These are phyloP conservation scores for Sphaerophoria taeniata DNA, from an alignment of 2,888 invertebrate species.

Conservation along the genomic window DNA sequence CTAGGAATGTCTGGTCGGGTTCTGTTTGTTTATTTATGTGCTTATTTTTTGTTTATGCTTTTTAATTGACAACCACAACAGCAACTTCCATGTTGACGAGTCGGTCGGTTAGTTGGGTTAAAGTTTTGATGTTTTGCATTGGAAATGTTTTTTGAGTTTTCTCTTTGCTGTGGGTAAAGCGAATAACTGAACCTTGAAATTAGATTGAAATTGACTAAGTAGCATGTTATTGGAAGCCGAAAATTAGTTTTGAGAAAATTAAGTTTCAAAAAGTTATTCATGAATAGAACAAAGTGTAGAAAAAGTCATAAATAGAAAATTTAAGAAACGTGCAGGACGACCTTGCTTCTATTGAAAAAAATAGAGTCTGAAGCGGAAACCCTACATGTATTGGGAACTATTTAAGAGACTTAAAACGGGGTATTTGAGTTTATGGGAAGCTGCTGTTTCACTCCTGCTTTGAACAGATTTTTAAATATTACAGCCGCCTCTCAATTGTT, in stretches of 20 bases:
- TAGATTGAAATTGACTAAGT: background rate
- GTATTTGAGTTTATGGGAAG: too few species aligned
- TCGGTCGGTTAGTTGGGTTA: too few species aligned
- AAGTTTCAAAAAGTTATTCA: background rate
- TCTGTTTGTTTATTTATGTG: background rate
- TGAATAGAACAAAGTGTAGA: too few species aligned
- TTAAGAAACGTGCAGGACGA: too few species aligned
- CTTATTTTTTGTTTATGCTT: background rate
- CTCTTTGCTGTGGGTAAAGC: background rate
- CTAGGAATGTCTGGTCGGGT: slow-evolving; percentile 18
- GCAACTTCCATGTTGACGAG: background rate
- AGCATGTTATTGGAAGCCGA: background rate
- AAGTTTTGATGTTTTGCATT: slow-evolving; percentile 19
- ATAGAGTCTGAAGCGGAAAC: too few species aligned
- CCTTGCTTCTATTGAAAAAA: too few species aligned
- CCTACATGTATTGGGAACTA: too few species aligned
- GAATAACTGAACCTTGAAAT: background rate
- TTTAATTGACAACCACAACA: background rate
- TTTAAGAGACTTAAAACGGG: too few species aligned
- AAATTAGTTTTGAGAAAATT: background rate
- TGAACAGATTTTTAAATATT: too few species aligned
- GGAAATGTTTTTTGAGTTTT: slow-evolving; percentile 12
- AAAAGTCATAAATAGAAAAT: too few species aligned
- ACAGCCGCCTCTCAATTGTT: too few species aligned
- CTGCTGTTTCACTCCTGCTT: too few species aligned